These are phyloP conservation scores for Antheraea yamamai DNA, from an alignment of 2,888 invertebrate species.

Conservation along the genomic window DNA sequence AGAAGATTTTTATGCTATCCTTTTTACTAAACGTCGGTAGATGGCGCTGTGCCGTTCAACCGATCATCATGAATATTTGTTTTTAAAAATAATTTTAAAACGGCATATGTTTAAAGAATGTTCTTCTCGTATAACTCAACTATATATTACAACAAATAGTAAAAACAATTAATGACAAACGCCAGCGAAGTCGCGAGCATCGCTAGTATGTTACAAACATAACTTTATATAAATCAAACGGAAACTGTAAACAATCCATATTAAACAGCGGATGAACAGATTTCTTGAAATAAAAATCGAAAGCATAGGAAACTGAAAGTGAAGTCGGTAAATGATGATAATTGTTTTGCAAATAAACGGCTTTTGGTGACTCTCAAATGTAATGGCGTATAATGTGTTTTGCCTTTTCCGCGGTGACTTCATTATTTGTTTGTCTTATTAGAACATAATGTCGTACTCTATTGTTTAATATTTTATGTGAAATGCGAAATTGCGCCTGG, in stretches of 20 bases:
- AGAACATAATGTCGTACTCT: constrained; percentile 1
- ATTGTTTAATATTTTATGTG: not conserved
- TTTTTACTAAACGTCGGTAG: too few relatives aligned
- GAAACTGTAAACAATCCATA: not conserved
- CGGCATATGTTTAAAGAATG: too few relatives aligned
- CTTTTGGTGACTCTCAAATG: constrained; percentile 60
- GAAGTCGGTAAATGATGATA: constrained; percentile 57
- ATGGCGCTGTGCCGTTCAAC: too few relatives aligned
- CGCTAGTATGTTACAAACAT: not conserved
- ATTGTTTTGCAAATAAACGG: constrained; percentile 55
- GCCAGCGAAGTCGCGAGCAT: too few relatives aligned
- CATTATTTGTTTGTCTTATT: not conserved
- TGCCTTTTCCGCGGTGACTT: not conserved
- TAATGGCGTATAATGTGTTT: constrained; percentile 40
- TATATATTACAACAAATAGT: too few relatives aligned
- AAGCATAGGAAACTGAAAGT: constrained; percentile 61
- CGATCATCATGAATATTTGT: too few relatives aligned
- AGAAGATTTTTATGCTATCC: too few relatives aligned
- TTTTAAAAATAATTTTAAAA: too few relatives aligned
- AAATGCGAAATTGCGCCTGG: not conserved
- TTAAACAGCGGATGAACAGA: constrained; percentile 21
- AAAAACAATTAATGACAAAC: too few relatives aligned
- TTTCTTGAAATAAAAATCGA: constrained; percentile 41
- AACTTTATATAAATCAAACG: not conserved
- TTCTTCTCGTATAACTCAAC: too few relatives aligned